A percentile compares a stretch with the other conserved stretches of the same genome.
Evolutionary conservation across 2,888 invertebrate genomes (phyloP).

Genomic region (Neria commutata): DNA sequence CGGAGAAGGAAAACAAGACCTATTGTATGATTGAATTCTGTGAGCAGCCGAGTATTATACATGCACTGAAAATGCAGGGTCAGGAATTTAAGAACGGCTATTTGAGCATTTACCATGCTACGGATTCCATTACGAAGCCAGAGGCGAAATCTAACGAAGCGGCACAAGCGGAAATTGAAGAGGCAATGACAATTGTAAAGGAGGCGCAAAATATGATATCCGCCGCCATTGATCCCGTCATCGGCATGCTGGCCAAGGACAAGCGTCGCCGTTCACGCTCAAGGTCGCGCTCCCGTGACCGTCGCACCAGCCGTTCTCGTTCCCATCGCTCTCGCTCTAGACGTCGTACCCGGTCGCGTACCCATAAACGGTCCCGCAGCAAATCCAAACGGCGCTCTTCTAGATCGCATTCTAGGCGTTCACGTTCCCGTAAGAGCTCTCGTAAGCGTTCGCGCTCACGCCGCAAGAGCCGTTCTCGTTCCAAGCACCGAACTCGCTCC

Average conservation of each 20-base stretch:
- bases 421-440: conserved; percentile 64
- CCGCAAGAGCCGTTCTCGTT: conserved; percentile 47
- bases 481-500: conserved; percentile 53
- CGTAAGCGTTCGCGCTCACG: conserved; percentile 63
- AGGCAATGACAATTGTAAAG: conserved; percentile 95
- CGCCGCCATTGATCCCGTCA: conserved; percentile 90
- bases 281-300: conserved; percentile 66
- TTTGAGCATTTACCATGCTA: conserved; percentile 83
- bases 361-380: conserved; percentile 61
- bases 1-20: conserved; percentile 78
- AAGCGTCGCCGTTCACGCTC: conserved; percentile 69
- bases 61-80: conserved; percentile 86
- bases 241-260: conserved; percentile 84
- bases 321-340: conserved; percentile 69
- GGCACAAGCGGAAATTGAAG: conserved; percentile 93
- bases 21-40: conserved; percentile 93
- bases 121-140: conserved; percentile 88
- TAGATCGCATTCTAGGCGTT: conserved; percentile 70
- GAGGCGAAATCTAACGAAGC: conserved; percentile 95
- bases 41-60: conserved; percentile 86
- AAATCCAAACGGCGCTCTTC: conserved; percentile 49
- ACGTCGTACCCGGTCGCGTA: conserved; percentile 66
- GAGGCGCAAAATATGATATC: conserved; percentile 95
- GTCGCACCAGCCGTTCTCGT: conserved; percentile 70
- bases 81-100: conserved; percentile 74